Evolutionary conservation across 2,888 invertebrate genomes (phyloP).

Genomic region (Drosophila picticornis): DNA sequence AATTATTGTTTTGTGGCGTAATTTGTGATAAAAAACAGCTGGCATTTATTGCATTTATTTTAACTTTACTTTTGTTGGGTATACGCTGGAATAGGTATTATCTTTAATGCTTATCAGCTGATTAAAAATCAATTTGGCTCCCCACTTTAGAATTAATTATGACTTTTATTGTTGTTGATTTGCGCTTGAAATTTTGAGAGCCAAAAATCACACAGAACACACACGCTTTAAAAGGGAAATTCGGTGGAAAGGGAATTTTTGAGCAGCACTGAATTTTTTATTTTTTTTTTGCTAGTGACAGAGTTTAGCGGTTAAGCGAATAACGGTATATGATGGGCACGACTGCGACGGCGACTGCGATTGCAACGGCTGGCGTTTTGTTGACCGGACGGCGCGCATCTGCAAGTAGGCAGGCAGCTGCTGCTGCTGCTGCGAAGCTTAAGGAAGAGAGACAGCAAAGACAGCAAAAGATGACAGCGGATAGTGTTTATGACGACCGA

Average conservation of each 20-base stretch:
- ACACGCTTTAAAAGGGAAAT: conserved; percentile 15
- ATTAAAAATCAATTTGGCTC: conserved; percentile 45
- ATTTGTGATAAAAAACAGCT: conserved; percentile 38
- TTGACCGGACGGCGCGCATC: conserved; percentile 66
- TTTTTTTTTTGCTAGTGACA: conserved; percentile 9
- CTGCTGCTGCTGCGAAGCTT: conserved; percentile 45
- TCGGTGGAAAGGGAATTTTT: conserved; percentile 23
- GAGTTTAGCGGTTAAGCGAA: conserved; percentile 36
- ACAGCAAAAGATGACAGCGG: conserved; percentile 24
- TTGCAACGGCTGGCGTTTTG: conserved; percentile 41
- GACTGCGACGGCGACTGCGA: conserved; percentile 22
- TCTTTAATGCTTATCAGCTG: conserved; percentile 57
- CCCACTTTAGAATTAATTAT: conserved; percentile 7
- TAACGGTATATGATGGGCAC: conserved; percentile 23
- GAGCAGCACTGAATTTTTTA: conserved; percentile 21
- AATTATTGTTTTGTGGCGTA: conserved; percentile 16
- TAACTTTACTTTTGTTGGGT: conserved; percentile 1
- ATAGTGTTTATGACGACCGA: conserved; percentile 23
- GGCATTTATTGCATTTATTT: conserved; percentile 5
- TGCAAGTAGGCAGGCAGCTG: conserved; percentile 55
- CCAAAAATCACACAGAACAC: conserved; percentile 1
- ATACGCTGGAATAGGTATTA: conserved; percentile 38
- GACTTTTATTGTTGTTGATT: conserved; percentile 7
- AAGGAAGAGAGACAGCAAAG: conserved; percentile 32
- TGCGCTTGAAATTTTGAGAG: conserved; percentile 3